Percentiles rank a stretch among this genome's conserved stretches.
Evolutionary conservation across 1,140 invertebrate species (phyloP).

Genomic region (Himalopsyche phryganea): DNA sequence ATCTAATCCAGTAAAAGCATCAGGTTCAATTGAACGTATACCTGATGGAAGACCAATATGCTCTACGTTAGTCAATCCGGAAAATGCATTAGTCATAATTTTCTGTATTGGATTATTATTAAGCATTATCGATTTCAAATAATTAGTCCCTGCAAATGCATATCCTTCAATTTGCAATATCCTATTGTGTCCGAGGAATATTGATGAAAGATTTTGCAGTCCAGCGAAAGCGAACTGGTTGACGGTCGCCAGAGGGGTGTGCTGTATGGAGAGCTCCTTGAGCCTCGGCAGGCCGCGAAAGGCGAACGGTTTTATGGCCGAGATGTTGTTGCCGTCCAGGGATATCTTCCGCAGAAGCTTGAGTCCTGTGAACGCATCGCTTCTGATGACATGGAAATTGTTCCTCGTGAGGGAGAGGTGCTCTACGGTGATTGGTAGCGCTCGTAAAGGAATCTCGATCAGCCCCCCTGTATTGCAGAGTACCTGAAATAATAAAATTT

Average conservation of each 20-base stretch:
- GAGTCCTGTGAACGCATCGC: slow-evolving; percentile 73
- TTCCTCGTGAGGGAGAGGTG: slow-evolving; percentile 79
- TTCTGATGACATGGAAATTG: slow-evolving; percentile 70
- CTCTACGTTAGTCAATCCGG: slow-evolving; percentile 73
- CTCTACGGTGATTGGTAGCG: slow-evolving; percentile 69
- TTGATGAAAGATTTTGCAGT: slow-evolving; percentile 72
- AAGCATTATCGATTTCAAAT: slow-evolving; percentile 69
- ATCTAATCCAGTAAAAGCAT: slow-evolving; percentile 77
- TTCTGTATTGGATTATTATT: slow-evolving; percentile 73
- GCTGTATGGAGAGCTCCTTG: slow-evolving; percentile 74
- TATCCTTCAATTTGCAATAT: slow-evolving; percentile 74
- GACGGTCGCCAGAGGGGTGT: slow-evolving; percentile 71
- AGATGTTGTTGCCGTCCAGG: slow-evolving; percentile 77
- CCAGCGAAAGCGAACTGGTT: slow-evolving; percentile 78
- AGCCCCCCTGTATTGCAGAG: slow-evolving; percentile 80
- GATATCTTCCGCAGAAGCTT: slow-evolving; percentile 67
- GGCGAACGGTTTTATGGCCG: slow-evolving; percentile 74
- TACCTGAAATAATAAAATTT: slow-evolving; percentile 53
- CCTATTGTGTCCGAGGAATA: slow-evolving; percentile 73
- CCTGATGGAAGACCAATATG: slow-evolving; percentile 73
- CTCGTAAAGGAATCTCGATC: slow-evolving; percentile 68
- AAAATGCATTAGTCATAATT: slow-evolving; percentile 73
- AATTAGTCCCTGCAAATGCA: slow-evolving; percentile 78
- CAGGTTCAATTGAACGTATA: slow-evolving; percentile 67
- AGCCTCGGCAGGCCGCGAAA: slow-evolving; percentile 74